Evolutionary conservation across 2,888 invertebrate genomes (phyloP), one percentile per base, ranked within the genome.

Genomic region (Aethes cnicana): DNA sequence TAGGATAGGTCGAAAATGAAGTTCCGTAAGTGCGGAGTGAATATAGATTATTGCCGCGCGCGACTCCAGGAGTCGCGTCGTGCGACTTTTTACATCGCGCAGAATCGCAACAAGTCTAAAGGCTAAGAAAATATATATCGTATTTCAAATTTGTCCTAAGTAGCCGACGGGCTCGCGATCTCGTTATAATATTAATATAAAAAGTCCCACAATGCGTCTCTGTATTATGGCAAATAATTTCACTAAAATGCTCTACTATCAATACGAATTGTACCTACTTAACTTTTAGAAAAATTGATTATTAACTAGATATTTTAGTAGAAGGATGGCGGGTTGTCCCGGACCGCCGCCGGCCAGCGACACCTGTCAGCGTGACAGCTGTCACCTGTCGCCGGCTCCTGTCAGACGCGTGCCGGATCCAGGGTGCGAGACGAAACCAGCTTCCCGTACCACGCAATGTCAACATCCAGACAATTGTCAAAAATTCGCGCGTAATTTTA

Each of bases 261-360:
- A 64, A 50, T 69, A 79, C 72, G 74, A 83, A 79, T 83, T 84
- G 77, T 70, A 75, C 70, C 85, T 86, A 87, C 78, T 81, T 84
- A 81, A 68, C 50, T 57, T 66, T 79, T 76, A 75, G 66, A 60
- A 69, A 66, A 66, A 65, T 61, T 48, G 53, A 52, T 52, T 52
- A 55, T 53, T 55, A 43, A 50, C 57, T 56, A 52, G 30, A 43
- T 55, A 37, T 21, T 44, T 50, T 44, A 52, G 32, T 44, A 37
- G 26, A n/a, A 39, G 52, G 46, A 46, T 52, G 44, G 46, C 52
- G 52, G n/a, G 44, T 39, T 37, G 46, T 52, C 52, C 52, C 52
- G 26, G 32, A 32, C 44, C n/a, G n/a, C n/a, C n/a, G n/a, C 50
- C 47, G 44, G 44, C 53, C 54, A 49, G 61, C n/a, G n/a, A n/a